Base-by-base conservation (phyloP, 2,113 vertebrate species). In the Hippocampus guttulatus region DNA sequence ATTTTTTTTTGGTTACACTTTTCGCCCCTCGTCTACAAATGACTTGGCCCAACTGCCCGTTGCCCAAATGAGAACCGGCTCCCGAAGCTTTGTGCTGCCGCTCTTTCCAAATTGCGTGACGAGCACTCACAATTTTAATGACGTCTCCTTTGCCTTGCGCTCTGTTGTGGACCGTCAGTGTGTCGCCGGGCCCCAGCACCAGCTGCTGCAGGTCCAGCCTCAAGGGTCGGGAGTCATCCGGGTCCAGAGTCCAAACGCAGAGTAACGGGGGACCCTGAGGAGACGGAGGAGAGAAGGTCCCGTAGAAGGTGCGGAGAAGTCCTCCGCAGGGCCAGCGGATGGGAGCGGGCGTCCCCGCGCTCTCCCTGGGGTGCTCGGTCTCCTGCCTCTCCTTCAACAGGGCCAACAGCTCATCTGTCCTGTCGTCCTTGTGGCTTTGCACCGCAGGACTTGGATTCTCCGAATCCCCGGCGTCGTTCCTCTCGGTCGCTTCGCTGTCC, bases 241-340 rank as follows among this genome's bases (percentile, higher is more conserved):
- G 93, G 65, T 96, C 93, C 71, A 96, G 80, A 2, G 91, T 89
- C 95, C 95, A 96, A 54, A 92, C 83, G 76, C 95, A 96, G 33
- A 74, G 73, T 69, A 91, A 68, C 0, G 89, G 78, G 8, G 51
- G 49, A 14, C 79, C 84, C 2, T 54, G 82, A 67, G 58, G 71
- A 0, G 84, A 62, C 0, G 94, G 93, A 18, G 95, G 91, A 6
- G 90, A 90, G 69, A 96, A 94, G 33, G 93, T 92, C 16, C 95
- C 95, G 6, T 94, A 96, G 81, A 96, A 96, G 30, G 89, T 93
- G 67, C 92, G 88, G 25, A 95, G 83, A 49, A 92, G 87, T 2
- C 91, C 89, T 23, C 95, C 95, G 21, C 95, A 95, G n/a, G 89
- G 84, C 38, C 87, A 90, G 20, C 84, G 75, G 0, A 88, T 74